These are phyloP conservation scores for Mimachlamys varia DNA, from an alignment of 2,888 invertebrate genomes.

Conservation along the genomic window DNA sequence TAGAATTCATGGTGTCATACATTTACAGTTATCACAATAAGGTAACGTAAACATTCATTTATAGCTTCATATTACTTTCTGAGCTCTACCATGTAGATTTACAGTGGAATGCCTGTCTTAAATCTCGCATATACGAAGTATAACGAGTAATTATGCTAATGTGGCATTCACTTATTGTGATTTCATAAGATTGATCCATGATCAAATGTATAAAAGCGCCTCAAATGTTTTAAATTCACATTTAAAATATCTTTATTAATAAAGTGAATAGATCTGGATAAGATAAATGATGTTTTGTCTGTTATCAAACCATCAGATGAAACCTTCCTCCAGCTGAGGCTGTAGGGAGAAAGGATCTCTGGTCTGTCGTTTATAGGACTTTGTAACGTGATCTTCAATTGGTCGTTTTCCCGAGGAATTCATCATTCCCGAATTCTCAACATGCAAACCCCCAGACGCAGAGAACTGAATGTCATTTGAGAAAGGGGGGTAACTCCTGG, in stretches of 20 bases:
- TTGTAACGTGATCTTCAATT: conserved; percentile 1
- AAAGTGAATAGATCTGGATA: background rate
- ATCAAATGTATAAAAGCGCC: background rate
- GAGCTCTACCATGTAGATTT: too few relatives aligned
- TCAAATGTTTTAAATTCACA: background rate
- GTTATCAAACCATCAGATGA: background rate
- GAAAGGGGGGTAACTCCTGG: background rate
- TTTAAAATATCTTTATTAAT: conserved; percentile 5
- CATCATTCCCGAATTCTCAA: background rate
- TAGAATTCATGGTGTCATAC: too few relatives aligned
- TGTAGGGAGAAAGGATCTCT: background rate
- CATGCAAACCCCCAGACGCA: background rate
- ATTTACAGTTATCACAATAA: too few relatives aligned
- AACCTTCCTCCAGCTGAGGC: background rate
- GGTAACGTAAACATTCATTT: too few relatives aligned
- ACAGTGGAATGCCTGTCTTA: too few relatives aligned
- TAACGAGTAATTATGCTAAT: too few relatives aligned
- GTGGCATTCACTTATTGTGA: too few relatives aligned
- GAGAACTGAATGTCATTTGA: conserved; percentile 8
- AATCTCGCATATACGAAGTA: too few relatives aligned
- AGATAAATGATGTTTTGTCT: background rate
- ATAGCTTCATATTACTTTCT: too few relatives aligned
- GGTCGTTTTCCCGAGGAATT: background rate
- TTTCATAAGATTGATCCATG: too few relatives aligned
- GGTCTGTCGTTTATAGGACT: conserved; percentile 1